phyloP scores from a whole-genome alignment of 35 echinoderm and acorn worm species.

The Acanthaster planci region DNA sequence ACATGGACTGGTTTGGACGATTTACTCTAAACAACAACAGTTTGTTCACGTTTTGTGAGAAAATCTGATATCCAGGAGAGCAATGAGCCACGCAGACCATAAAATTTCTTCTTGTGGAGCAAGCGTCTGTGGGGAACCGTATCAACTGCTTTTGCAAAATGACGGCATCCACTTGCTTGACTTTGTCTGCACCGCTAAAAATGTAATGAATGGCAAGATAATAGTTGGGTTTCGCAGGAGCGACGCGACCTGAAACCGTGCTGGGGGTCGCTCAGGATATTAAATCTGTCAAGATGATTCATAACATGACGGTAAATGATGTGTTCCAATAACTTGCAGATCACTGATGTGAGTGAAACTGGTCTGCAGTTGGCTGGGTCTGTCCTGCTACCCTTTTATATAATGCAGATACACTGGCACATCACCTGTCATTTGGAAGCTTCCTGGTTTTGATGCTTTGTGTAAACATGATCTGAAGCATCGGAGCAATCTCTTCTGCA shows the following conservation, averaged over 20 bases:
- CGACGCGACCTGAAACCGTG: conserved; percentile 2
- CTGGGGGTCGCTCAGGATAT: conserved; percentile 5
- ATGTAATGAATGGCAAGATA: neutral
- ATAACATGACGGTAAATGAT: no score
- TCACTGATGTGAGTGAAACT: no score
- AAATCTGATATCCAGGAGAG: no score
- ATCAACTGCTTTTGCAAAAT: conserved; percentile 1
- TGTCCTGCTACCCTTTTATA: neutral
- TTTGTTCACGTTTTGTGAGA: no score
- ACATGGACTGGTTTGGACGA: no score
- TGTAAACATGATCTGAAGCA: no score
- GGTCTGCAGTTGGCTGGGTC: no score
- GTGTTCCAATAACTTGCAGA: no score
- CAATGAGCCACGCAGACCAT: neutral
- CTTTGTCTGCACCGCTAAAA: no score
- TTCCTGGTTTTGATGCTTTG: conserved; percentile 11
- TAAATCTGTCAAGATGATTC: conserved; percentile 15
- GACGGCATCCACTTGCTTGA: conserved; percentile 3
- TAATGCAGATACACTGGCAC: neutral
- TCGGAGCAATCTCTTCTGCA: no score
- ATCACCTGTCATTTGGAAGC: neutral
- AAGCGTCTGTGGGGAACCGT: neutral
- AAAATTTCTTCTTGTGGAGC: neutral
- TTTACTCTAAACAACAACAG: no score
- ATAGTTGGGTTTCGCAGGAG: conserved; percentile 27